phyloP scores from a whole-genome alignment of 2,113 vertebrate genomes.

The Rynchops niger region DNA sequence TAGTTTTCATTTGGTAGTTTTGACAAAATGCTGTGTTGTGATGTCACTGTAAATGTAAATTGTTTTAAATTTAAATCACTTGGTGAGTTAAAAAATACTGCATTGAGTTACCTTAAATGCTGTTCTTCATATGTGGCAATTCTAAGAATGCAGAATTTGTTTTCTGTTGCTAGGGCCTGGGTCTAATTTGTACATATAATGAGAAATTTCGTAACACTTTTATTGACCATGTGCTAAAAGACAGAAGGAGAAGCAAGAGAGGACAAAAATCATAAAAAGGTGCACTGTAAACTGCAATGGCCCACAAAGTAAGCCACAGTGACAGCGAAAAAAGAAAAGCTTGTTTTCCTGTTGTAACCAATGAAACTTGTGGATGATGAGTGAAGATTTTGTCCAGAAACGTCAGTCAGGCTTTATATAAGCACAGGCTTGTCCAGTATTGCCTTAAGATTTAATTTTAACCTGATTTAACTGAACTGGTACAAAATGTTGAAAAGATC shows the following conservation, averaged over 20 bases:
- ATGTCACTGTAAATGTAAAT: fast-evolving
- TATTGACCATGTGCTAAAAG: neutral
- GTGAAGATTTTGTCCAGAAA: neutral
- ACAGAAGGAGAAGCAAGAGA: neutral
- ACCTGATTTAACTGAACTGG: neutral
- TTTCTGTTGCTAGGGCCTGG: neutral
- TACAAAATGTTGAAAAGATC: neutral
- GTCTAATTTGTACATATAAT: neutral
- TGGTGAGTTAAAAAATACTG: fast-evolving
- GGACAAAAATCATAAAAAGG: neutral
- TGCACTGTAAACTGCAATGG: fast-evolving
- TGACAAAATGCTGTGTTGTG: fast-evolving
- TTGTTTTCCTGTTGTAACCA: neutral
- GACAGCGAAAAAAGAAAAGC: too few species aligned
- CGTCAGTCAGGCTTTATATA: neutral
- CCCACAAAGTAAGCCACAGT: neutral
- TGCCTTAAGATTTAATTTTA: neutral
- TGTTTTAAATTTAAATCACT: fast-evolving
- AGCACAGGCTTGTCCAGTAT: too few species aligned
- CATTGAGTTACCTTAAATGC: too few species aligned
- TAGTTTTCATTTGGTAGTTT: too few species aligned
- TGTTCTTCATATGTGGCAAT: fast-evolving
- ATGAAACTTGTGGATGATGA: neutral
- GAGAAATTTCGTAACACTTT: neutral
- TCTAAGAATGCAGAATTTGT: neutral